Evolutionary conservation across 2,797 vertebrate genomes (phyloP), one percentile per base, ranked within the genome.

Genomic region (Cygnus olor): DNA sequence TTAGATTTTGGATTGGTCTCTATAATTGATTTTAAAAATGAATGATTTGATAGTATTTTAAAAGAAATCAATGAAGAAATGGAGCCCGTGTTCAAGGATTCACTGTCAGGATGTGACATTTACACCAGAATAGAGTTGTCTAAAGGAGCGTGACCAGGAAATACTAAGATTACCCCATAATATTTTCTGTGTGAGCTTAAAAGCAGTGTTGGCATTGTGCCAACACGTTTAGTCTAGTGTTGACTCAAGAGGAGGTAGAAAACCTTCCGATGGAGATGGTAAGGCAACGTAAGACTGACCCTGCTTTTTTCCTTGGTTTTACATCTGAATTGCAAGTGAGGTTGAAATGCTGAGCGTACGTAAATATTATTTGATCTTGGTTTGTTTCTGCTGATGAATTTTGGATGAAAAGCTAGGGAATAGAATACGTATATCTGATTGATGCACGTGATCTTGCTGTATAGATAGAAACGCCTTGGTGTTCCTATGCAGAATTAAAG

Each of bases 111-210:
- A 92, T 64, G 77, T 93, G 51, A 93, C 58, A 53, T 64, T 95
- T 93, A 84, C 87, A 84, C 78, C 30, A 82, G 66, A 79, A 25
- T 73, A 80, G 61, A 76, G 86, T 85, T 88, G 84, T 72, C 65
- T 80, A 63, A 85, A 32, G 88, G 69, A 89, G 65, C 42, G 79
- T 88, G 93, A 94, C 81, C 84, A 96, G 95, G 94, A 96, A 95
- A 85, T 93, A 49, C 69, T 87, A 76, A 90, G 90, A 88, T 93
- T 85, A 56, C 72, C 45, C 89, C 36, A 16, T 93, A 89, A 88
- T 94, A 88, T 96, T 96, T 95, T 95, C 84, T 81, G 27, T 89
- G 54, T 88, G 72, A 89, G 80, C 64, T 83, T 95, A 96, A 96
- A 95, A 96, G 95, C 76, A 89, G 58, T 89, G 16, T 71, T 95